Evolutionary conservation across 2,888 invertebrate species (phyloP).

Genomic region (Leptinotarsa tumamoca): DNA sequence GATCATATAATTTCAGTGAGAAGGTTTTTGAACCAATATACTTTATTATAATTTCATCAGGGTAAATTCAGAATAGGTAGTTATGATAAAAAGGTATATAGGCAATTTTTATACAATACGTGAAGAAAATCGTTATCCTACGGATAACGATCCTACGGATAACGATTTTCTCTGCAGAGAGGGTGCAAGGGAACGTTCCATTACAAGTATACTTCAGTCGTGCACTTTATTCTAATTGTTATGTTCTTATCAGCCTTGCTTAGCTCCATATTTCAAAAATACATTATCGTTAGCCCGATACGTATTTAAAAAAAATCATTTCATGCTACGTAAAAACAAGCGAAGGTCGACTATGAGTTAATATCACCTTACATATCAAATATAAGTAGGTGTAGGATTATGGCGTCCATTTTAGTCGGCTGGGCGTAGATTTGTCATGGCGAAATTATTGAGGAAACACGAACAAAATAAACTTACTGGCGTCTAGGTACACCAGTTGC

Average conservation of each 20-base stretch:
- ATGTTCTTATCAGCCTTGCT: background rate
- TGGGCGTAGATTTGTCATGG: slow-evolving; percentile 8
- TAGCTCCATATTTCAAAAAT: background rate
- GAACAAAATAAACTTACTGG: background rate
- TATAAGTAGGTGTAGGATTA: slow-evolving; percentile 17
- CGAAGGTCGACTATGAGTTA: slow-evolving; percentile 13
- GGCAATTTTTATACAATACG: no score
- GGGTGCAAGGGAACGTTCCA: no score
- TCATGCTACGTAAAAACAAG: slow-evolving; percentile 16
- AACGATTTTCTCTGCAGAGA: no score
- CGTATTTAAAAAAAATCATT: background rate
- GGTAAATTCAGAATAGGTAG: no score
- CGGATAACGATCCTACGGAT: no score
- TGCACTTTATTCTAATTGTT: background rate
- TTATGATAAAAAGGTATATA: no score
- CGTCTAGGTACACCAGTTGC: no score
- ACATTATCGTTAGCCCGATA: background rate
- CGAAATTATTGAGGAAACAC: background rate
- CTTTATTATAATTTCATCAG: no score
- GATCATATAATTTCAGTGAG: no score
- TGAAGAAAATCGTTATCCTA: no score
- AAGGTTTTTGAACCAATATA: no score
- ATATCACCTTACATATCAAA: slow-evolving; percentile 21
- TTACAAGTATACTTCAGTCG: background rate
- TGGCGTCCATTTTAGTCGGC: slow-evolving; percentile 1